These are phyloP conservation scores for Gastracanthus pulcherrimus DNA, from an alignment of 2,888 invertebrate genomes.

Conservation along the genomic window DNA sequence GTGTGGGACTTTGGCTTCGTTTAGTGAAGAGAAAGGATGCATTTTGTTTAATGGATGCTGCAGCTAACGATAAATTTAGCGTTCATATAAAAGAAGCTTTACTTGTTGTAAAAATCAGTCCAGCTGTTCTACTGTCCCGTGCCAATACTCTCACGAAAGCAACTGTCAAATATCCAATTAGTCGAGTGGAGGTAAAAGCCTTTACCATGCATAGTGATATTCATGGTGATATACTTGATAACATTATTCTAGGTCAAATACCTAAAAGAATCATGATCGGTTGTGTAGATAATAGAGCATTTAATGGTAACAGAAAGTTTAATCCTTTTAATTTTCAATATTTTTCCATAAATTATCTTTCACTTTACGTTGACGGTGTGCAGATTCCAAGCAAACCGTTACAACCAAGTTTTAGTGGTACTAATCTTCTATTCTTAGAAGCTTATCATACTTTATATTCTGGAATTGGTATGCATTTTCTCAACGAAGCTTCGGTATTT, in stretches of 20 bases:
- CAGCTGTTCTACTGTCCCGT: background rate
- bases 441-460: conserved; percentile 64
- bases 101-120: background rate
- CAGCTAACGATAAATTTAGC: background rate
- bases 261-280: background rate
- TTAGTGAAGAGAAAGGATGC: background rate
- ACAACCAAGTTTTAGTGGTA: conserved; percentile 60
- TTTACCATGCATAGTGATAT: background rate
- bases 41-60: background rate
- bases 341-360: background rate
- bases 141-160: background rate
- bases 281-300: background rate
- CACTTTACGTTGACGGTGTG: conserved; percentile 58
- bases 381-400: conserved; percentile 60
- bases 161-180: background rate
- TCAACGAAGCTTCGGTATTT: conserved; percentile 61
- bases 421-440: too few species aligned
- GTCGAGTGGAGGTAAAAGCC: background rate
- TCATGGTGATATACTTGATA: background rate
- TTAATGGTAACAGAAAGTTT: background rate
- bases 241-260: background rate
- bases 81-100: background rate
- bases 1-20: background rate
- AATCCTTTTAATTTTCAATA: conserved; percentile 14
- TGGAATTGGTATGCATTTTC: conserved; percentile 58